Evolutionary conservation across 2,888 invertebrate genomes (phyloP).

Genomic region (Molorchus minor): DNA sequence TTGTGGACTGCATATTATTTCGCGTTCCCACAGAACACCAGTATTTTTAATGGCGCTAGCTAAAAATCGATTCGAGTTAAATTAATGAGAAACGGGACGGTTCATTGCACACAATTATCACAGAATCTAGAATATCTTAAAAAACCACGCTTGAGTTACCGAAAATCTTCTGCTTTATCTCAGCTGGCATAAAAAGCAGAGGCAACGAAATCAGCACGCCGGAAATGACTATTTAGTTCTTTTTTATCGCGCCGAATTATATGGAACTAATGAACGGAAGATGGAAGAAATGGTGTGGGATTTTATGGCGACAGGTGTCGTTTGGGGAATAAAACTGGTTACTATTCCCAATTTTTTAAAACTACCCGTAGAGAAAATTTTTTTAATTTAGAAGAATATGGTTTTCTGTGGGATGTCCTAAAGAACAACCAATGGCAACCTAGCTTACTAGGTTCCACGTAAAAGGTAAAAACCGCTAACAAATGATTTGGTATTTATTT

Average conservation of each 20-base stretch:
- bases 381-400: too few species aligned
- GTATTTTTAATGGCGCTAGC: too few species aligned
- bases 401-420: too few species aligned
- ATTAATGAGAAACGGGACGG: conserved; percentile 2
- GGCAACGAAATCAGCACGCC: conserved; percentile 12
- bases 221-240: conserved; percentile 14
- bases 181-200: neutral
- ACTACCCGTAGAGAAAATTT: too few species aligned
- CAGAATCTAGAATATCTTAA: conserved; percentile 5
- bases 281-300: neutral
- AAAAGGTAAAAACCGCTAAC: too few species aligned
- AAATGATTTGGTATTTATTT: too few species aligned
- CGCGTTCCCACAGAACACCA: too few species aligned
- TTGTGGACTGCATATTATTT: too few species aligned
- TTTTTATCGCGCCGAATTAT: conserved; percentile 16
- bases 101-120: conserved; percentile 15
- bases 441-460: too few species aligned
- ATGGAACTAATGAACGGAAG: conserved; percentile 16
- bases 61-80: conserved; percentile 11
- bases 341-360: too few species aligned
- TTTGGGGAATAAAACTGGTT: too few species aligned
- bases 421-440: too few species aligned
- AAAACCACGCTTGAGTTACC: conserved; percentile 5
- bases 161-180: conserved; percentile 15
- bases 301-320: neutral